Percentiles rank a stretch among this genome's conserved stretches.
These are phyloP conservation scores for Druceiella hillmani DNA, from an alignment of 2,888 invertebrate species.

Conservation along the genomic window DNA sequence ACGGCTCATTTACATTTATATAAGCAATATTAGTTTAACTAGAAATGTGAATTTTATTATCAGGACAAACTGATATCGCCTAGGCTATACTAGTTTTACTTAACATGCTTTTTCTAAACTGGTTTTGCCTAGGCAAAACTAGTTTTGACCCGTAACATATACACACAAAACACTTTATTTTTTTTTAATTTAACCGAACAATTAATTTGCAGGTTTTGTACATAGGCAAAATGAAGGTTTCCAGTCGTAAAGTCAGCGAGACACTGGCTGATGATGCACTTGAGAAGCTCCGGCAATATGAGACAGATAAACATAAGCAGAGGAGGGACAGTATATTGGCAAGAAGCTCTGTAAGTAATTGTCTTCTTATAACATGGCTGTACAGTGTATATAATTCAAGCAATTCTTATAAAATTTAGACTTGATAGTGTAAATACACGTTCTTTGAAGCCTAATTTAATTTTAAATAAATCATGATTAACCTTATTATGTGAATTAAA, in stretches of 20 bases:
- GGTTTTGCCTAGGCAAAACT: constrained; percentile 1
- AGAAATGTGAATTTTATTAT: no score
- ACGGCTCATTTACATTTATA: no score
- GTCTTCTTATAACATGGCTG: background rate
- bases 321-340: constrained; percentile 39
- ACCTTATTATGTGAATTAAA: no score
- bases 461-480: no score
- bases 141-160: constrained; percentile 7
- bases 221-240: constrained; percentile 85
- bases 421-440: no score
- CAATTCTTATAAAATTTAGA: no score
- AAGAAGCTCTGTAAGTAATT: constrained; percentile 3
- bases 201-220: constrained; percentile 66
- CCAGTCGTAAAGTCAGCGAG: constrained; percentile 80
- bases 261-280: constrained; percentile 88
- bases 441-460: no score
- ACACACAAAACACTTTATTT: background rate
- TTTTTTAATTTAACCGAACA: background rate
- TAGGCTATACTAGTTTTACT: no score
- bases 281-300: constrained; percentile 74
- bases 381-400: background rate
- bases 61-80: no score
- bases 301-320: constrained; percentile 58
- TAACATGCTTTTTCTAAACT: background rate
- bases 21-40: no score